Evolutionary conservation across 1,140 invertebrate species (phyloP), one percentile per base, ranked within the genome.

Genomic region (Pogonomyrmex barbatus): DNA sequence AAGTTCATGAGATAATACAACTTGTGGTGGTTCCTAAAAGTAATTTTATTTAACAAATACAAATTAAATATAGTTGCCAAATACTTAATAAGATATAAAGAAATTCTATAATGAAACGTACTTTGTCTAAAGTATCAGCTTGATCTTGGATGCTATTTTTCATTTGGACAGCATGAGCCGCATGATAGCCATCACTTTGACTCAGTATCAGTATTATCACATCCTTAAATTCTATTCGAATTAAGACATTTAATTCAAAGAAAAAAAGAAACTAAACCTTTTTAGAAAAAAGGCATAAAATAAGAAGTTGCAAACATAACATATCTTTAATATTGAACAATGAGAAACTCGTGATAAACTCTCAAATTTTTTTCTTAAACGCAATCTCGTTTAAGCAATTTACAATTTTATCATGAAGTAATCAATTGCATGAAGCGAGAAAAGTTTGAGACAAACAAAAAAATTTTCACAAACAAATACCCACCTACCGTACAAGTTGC

Each of bases 1-100:
- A 89, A 96, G 94, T 92, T 96, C 94, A 92, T 97, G 96, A 30
- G 96, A 94, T 54, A 97, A 93, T 88, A 96, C 93, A 8, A 97
- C 93, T 68, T 94, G 91, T 54, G 95, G 95, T 12, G 88, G 47
- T 39, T 90, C 68, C 93, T 95, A 82, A 77, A 58, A 4, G 36
- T 4, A 75, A 62, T 0, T 33, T 68, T 50, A 47, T 68, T 50
- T 36, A 12, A 30, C 12, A 50, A 58, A 6, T 58, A 45, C 12
- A 76, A 63, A 0, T 47, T 60, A 52, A 30, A 36, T 54, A 30
- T 12, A 76, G 50, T 36, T 78, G 3, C 12, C 9, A 24, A 24
- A 62, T 47, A 56, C 33, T 30, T 36, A 33, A 33, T 24, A 54
- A 62, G 62, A 36, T 3, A 1, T 58, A 39, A 79, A 30, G 6